A percentile compares a stretch with the other conserved stretches of the same genome.
Evolutionary conservation across 2,888 invertebrate species (phyloP).

Genomic region (Eupithecia exiguata): DNA sequence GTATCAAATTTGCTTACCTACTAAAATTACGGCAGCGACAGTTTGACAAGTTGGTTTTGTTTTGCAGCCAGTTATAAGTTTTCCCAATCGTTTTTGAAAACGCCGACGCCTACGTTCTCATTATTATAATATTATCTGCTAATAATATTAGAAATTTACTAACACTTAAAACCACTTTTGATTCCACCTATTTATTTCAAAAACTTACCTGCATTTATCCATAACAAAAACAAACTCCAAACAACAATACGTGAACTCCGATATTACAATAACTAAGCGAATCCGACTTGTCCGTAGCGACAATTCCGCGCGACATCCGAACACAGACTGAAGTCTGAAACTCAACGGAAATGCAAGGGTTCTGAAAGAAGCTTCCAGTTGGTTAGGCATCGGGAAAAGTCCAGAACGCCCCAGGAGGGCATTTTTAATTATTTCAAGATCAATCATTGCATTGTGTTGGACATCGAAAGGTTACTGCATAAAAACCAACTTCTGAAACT

Average conservation of each 20-base stretch:
- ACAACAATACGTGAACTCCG: neutral
- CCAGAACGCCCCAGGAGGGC: neutral
- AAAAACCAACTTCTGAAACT: too few relatives aligned
- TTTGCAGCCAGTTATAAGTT: neutral
- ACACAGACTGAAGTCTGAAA: constrained; percentile 33
- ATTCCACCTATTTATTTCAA: neutral
- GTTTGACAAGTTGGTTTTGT: neutral
- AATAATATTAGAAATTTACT: neutral
- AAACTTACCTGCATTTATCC: constrained; percentile 6
- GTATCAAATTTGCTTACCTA: neutral
- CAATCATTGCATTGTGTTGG: neutral
- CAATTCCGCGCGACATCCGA: constrained; percentile 19
- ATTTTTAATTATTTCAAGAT: neutral
- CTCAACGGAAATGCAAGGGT: constrained; percentile 25
- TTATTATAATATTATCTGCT: too few relatives aligned
- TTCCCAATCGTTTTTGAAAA: neutral
- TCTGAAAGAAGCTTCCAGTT: constrained; percentile 15
- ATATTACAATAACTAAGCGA: neutral
- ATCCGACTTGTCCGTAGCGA: constrained; percentile 12
- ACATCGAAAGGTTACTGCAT: neutral
- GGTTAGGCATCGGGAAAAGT: neutral
- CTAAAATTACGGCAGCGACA: neutral
- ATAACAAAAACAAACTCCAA: neutral
- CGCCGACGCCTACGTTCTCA: neutral
- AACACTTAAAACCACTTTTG: neutral